Percentiles rank a stretch among this genome's conserved stretches.
These are phyloP conservation scores for Polypterus senegalus DNA, from an alignment of 2,113 vertebrate genomes.

Conservation along the genomic window DNA sequence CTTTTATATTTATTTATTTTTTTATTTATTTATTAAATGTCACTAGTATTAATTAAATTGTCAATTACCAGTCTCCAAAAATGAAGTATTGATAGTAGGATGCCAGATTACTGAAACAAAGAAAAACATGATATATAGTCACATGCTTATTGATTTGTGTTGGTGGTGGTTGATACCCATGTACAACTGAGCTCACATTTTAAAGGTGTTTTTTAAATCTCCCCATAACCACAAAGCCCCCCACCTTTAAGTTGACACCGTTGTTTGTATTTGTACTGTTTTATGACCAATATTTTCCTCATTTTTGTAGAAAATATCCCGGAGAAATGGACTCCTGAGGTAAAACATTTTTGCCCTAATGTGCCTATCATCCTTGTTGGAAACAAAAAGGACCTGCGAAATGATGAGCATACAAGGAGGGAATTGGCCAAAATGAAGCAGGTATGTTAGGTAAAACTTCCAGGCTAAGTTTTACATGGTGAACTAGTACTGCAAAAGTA, in stretches of 20 bases:
- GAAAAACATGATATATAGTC: too few species aligned
- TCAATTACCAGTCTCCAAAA: too few species aligned
- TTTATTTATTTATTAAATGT: too few species aligned
- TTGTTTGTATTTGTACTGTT: neutral
- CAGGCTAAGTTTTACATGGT: too few species aligned
- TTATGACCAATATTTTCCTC: neutral
- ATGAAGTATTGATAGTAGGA: too few species aligned
- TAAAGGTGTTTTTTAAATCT: neutral
- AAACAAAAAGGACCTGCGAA: constrained; percentile 92
- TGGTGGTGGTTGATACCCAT: too few species aligned
- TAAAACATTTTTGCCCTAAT: constrained; percentile 95
- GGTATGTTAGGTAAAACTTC: constrained; percentile 34
- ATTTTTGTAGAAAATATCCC: constrained; percentile 80
- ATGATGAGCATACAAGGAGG: constrained; percentile 82
- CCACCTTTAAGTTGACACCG: neutral
- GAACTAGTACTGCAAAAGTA: too few species aligned
- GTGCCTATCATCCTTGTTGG: constrained; percentile 95
- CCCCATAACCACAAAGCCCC: neutral
- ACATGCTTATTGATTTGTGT: too few species aligned
- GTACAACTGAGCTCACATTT: neutral
- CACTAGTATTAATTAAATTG: too few species aligned
- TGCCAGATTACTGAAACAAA: too few species aligned
- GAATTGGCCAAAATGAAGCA: constrained; percentile 97
- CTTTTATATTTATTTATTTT: too few species aligned
- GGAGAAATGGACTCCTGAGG: constrained; percentile 94